These are phyloP conservation scores for Sitobion miscanthi DNA, from an alignment of 1,140 invertebrate genomes.

Conservation along the genomic window DNA sequence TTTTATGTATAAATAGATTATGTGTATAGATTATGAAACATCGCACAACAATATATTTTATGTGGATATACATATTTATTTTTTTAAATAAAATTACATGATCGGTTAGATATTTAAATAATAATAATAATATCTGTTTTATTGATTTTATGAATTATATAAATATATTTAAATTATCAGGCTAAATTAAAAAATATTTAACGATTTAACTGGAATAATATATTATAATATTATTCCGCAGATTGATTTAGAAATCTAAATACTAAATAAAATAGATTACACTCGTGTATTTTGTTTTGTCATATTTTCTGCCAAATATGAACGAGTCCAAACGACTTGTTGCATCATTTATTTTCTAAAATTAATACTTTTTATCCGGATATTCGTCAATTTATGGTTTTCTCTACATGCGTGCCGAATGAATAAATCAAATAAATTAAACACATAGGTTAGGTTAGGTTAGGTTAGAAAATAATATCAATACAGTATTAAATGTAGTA, in stretches of 20 bases:
- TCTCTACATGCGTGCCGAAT: neutral
- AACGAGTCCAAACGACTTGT: neutral
- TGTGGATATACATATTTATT: neutral
- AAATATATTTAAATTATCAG: no score
- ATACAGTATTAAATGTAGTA: no score
- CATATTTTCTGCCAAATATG: neutral
- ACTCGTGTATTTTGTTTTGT: neutral
- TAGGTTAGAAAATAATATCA: no score
- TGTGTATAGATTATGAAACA: neutral
- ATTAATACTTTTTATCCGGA: neutral
- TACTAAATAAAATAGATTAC: neutral
- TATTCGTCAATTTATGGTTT: neutral
- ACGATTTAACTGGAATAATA: no score
- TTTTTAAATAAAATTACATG: neutral
- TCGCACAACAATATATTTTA: neutral
- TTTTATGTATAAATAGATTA: no score
- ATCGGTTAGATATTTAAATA: no score
- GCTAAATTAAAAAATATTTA: no score
- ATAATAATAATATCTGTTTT: no score
- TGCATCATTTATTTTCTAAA: neutral
- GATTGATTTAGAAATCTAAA: neutral
- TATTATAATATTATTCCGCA: neutral
- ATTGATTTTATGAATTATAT: no score
- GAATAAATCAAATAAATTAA: neutral
- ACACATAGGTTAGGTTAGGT: neutral